Base-by-base conservation (phyloP, 1,140 invertebrate species). In the Colletes gigas region DNA sequence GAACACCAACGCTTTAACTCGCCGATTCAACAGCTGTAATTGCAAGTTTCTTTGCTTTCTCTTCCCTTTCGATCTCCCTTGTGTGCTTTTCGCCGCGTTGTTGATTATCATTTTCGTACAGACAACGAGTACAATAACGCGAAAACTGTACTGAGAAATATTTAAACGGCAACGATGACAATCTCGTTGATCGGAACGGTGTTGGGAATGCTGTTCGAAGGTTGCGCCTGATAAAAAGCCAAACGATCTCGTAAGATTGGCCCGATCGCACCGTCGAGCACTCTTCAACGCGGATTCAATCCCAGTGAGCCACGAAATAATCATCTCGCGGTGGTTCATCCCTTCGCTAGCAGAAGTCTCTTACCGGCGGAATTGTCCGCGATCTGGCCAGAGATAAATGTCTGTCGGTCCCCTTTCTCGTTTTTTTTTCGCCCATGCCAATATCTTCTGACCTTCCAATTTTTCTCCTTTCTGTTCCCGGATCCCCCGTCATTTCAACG, bases 271-370 rank as follows among this genome's bases (percentile, higher is more conserved):
- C 86, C 85, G 90, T 92, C 88, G 83, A 92, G 92, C 69, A 92
- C 90, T 87, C 92, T 92, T 85, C 87, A 92, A 89, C 85, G 86
- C 86, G 88, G 89, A 93, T 93, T 92, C 88, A 93, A 93, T 93
- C 89, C 89, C 84, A 81, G 84, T 88, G 88, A 89, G 81, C 86
- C 88, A 91, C 90, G 81, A 93, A 92, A 92, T 93, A 92, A 93
- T 93, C 90, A 92, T 92, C 90, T 87, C 81, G 78, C 60, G 88
- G 69, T 88, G 82, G 89, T 89, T 91, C 86, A 90, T 90, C 86
- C 89, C 87, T 91, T 91, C 91, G 89, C 88, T 90, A 90, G 85
- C 89, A 92, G 90, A 89, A 88, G 54, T 87, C 88, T 88, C 88
- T 87, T 81, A 71, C 86, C 81, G 82, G 85, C 87, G 71, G 79